phyloP scores from a whole-genome alignment of 2,888 invertebrate genomes.

The Cheilosia pagana region DNA sequence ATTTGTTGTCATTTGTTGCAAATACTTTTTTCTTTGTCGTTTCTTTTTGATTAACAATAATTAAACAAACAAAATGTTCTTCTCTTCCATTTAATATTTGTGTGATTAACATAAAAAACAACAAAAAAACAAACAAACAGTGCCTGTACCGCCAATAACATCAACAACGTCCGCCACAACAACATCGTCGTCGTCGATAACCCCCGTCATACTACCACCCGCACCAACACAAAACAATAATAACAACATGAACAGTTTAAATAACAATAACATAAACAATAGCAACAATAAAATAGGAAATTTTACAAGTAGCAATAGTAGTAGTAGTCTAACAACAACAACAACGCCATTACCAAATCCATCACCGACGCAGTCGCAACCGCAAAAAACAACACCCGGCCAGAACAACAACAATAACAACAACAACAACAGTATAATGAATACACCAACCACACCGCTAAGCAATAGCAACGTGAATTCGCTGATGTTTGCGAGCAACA shows the following conservation, averaged over 20 bases:
- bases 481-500: constrained; percentile 47
- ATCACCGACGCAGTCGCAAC: constrained; percentile 70
- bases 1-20: constrained; percentile 62
- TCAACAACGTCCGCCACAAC: constrained; percentile 79
- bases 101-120: constrained; percentile 38
- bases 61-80: constrained; percentile 33
- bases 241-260: constrained; percentile 71
- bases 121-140: constrained; percentile 28
- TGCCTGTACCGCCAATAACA: constrained; percentile 78
- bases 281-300: constrained; percentile 73
- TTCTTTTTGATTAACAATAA: not conserved
- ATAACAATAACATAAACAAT: constrained; percentile 76
- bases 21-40: constrained; percentile 12
- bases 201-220: constrained; percentile 78
- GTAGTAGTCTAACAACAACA: constrained; percentile 67
- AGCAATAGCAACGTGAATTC: constrained; percentile 57
- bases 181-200: constrained; percentile 74
- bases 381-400: constrained; percentile 63
- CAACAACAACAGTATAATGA: constrained; percentile 49
- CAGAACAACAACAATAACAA: constrained; percentile 55
- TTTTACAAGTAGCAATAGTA: constrained; percentile 69
- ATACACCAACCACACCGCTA: constrained; percentile 54
- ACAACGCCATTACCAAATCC: constrained; percentile 76
- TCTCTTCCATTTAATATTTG: constrained; percentile 30
- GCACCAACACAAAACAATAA: constrained; percentile 80